Conservation (phyloP, 2,113 vertebrate genomes). For the Desmodus rotundus region DNA sequence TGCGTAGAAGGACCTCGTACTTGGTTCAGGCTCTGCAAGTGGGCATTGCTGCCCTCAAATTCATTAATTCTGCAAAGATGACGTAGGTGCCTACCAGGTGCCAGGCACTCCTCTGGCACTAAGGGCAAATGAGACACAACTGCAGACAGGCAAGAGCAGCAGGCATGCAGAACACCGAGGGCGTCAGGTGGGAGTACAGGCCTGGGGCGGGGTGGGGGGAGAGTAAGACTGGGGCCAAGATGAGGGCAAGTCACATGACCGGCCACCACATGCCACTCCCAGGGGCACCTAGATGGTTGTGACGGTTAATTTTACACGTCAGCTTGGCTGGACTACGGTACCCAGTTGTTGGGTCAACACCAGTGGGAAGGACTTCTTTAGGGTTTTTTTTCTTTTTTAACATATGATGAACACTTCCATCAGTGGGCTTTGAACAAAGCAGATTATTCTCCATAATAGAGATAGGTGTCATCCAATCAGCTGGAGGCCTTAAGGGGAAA, state of each 20-base stretch:
- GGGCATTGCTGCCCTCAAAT: no score
- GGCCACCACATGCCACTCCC: neutral
- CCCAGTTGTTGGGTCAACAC: neutral
- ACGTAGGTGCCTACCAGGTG: neutral
- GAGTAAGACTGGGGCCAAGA: no score
- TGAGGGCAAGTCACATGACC: neutral
- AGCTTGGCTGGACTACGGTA: no score
- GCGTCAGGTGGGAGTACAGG: neutral
- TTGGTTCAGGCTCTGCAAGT: neutral
- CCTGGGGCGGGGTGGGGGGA: neutral
- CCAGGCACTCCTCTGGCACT: neutral
- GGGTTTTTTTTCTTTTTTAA: neutral
- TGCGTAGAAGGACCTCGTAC: rapidly evolving
- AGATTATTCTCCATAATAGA: no score
- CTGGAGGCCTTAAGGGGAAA: neutral
- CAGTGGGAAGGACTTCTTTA: neutral
- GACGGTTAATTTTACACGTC: neutral
- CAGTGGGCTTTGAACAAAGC: neutral
- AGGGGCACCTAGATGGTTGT: no score
- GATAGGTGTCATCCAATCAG: neutral
- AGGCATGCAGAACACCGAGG: rapidly evolving
- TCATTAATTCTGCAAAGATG: neutral
- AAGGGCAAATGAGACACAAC: neutral
- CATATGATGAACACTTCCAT: neutral
- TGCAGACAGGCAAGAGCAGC: neutral